Base-by-base conservation (phyloP, 2,888 invertebrate species). In the Tyria jacobaeae region DNA sequence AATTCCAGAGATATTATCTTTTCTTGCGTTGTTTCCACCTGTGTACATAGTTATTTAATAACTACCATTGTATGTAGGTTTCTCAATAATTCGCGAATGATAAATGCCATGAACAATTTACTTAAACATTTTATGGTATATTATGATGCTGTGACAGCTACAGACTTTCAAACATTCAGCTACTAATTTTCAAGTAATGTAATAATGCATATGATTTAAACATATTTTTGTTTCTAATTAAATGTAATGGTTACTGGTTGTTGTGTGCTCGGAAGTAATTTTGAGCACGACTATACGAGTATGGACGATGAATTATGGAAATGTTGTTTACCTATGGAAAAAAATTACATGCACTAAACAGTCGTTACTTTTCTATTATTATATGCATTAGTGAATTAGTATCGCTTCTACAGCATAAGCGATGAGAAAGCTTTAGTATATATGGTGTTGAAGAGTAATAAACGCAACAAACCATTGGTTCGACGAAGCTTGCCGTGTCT, bases 11-110 rank as follows among this genome's bases (percentile, higher is more conserved):
- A 97, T 91, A 98, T 97, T 79, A 98, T 98, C 94, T 97, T 98
- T 92, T 98, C 97, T 91, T 97, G 97, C 70, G 97, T 96, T 68
- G 98, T 98, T 95, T 98, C 98, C 89, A 98, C 97, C 98, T 97
- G 89, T 61, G 68, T 62, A 66, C 15, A 76, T 48, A 68, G 60
- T 39, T 59, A 27, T 27, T 54, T 41, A 54, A 48, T 60, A 54
- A 54, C 48, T 54, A 56, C 15, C 21, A 48, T 9, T 34, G n/a
- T 48, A 60, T 37, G 12, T 24, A 1, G 35, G 24, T 35, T 51
- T 24, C 44, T 17, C 7, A 52, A 27, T 17, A 35, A 17, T 39
- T n/a, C 5, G 25, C 15, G 15, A 41, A 53, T 39, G 53, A 52
- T 35, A 44, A 55, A 55, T 55, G 31, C 31, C 14, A 54, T 41